These are phyloP conservation scores for Lophotriccus pileatus DNA, from an alignment of 2,797 vertebrate species.

Conservation along the genomic window DNA sequence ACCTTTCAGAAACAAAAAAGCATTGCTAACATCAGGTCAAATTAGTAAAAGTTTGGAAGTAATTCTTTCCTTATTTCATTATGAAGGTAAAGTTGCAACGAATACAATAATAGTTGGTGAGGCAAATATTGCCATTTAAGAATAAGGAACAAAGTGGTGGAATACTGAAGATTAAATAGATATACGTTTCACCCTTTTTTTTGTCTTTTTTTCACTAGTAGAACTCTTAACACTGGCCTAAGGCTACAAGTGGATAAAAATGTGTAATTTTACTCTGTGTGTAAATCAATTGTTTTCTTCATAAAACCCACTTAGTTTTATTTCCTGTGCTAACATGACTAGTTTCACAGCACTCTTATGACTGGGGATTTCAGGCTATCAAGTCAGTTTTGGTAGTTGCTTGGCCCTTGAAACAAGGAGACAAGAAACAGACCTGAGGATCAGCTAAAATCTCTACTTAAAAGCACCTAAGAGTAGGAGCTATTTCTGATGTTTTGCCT, in stretches of 20 bases:
- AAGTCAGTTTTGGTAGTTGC: constrained; percentile 85
- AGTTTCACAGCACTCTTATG: constrained; percentile 79
- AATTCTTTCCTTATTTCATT: neutral
- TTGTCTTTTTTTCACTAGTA: neutral
- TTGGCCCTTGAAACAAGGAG: constrained; percentile 78
- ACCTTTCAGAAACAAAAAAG: neutral
- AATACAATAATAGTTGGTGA: too few species aligned
- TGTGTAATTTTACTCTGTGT: neutral
- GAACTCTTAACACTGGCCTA: neutral
- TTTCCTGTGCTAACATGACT: neutral
- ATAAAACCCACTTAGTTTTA: neutral
- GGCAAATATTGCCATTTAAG: neutral
- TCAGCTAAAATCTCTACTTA: constrained; percentile 72
- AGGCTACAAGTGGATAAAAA: neutral
- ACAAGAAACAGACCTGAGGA: constrained; percentile 80
- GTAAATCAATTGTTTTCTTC: neutral
- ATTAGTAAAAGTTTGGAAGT: neutral
- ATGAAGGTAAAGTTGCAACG: neutral
- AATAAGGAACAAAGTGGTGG: neutral
- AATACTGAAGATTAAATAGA: neutral
- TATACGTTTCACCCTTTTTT: neutral
- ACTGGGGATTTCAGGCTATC: constrained; percentile 82
- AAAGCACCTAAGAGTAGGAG: neutral
- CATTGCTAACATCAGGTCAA: too few species aligned
- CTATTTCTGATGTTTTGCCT: neutral